Evolutionary conservation across 2,888 invertebrate species (phyloP), one percentile per base, ranked within the genome.

Genomic region (Diarsia rubi): DNA sequence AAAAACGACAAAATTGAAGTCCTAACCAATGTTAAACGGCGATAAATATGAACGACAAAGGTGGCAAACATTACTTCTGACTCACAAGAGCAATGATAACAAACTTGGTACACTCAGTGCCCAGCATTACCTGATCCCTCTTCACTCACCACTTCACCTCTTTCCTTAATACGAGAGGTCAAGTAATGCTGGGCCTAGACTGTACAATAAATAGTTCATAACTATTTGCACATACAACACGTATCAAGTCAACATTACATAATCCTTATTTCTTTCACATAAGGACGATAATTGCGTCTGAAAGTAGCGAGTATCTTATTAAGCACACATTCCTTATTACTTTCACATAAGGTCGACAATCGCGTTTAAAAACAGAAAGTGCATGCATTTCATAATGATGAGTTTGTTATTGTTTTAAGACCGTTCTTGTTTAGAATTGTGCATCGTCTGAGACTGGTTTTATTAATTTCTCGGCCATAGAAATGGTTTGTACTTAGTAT

Each of bases 71-170:
- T 47, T 12, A 66, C 31, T 75, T 69, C 79, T 89, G 87, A 88
- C 75, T 88, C 86, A 85, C 69, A 62, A 84, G 57, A 68, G 37
- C 44, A 67, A 73, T 65, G 81, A 88, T 88, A 86, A 85, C 75
- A 75, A 69, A 70, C 54, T 60, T 68, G 19, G 52, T 73, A 65
- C n/a, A n/a, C n/a, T n/a, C n/a, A n/a, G n/a, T 37, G 37, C 37
- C 37, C 37, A 37, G 37, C 8, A 37, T 37, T 8, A 37, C 37
- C 37, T 37, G 37, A 37, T 37, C 37, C 37, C 37, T 37, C 37
- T 37, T 0, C 37, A 37, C 37, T 37, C 37, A 37, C 8, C 37
- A 37, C 37, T 37, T 37, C 37, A 8, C 37, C 37, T 37, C 37
- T 37, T 37, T 37, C 8, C 37, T 37, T 37, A 37, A 1, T 37